A percentile compares a stretch with the other conserved stretches of the same genome.
phyloP scores from a whole-genome alignment of 2,888 invertebrate species.

The Trachelus troglodyta region DNA sequence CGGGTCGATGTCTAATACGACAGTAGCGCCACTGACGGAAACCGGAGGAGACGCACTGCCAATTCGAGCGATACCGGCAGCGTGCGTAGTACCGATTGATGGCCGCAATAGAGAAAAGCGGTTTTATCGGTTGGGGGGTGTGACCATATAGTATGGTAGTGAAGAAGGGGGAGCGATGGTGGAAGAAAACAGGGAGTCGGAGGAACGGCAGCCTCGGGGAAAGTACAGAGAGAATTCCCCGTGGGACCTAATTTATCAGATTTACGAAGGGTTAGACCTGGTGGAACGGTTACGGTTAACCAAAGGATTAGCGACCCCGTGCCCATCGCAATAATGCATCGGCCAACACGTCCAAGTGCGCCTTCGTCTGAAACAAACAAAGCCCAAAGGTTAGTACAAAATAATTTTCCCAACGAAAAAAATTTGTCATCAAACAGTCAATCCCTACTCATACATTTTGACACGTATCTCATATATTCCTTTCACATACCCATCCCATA shows the following conservation, averaged over 20 bases:
- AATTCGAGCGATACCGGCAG: neutral
- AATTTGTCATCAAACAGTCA: neutral
- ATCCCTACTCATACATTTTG: neutral
- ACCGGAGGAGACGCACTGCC: neutral
- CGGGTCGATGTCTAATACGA: neutral
- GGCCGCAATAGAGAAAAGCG: neutral
- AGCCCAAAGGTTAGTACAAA: neutral
- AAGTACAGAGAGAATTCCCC: neutral
- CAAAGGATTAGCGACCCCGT: slow-evolving; percentile 82
- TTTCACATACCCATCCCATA: neutral
- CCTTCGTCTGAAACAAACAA: slow-evolving; percentile 85
- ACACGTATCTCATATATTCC: neutral
- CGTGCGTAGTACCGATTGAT: neutral
- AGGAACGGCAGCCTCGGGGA: neutral
- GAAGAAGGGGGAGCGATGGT: neutral
- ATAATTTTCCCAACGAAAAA: neutral
- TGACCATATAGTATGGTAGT: neutral
- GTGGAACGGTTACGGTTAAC: slow-evolving; percentile 29
- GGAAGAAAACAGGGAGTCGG: neutral
- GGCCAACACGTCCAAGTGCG: slow-evolving; percentile 93
- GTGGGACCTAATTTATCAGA: neutral
- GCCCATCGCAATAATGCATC: slow-evolving; percentile 95
- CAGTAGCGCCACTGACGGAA: neutral
- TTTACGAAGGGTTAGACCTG: neutral
- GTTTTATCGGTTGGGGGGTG: neutral